Base-by-base conservation (phyloP, 2,113 vertebrate genomes). In the Ctenodactylus gundi region DNA sequence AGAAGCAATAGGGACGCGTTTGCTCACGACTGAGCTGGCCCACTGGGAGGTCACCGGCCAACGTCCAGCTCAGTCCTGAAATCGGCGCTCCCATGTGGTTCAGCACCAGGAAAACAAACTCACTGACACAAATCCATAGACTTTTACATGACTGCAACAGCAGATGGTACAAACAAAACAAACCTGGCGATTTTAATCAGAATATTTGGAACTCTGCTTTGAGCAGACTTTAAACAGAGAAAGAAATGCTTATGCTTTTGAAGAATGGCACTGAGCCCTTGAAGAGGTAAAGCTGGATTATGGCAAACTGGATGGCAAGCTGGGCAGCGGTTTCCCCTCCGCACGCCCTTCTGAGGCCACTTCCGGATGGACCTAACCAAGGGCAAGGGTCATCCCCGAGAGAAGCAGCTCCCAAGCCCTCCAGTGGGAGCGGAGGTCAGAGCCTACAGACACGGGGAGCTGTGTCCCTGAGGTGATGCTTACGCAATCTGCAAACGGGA, bases 161-260 rank as follows among this genome's bases (percentile, higher is more conserved):
- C 94, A 95, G 89, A 88, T 92, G 96, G 88, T 70, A 93, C 76
- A 81, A 93, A 96, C 76, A 91, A 94, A 94, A 89, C 70, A 78
- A 90, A 97, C 89, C 94, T 95, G 84, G 90, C 39, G 93, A 90
- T 96, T 93, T 95, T 91, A 90, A 97, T 96, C 93, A 96, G 41
- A 85, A 72, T 58, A 95, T 87, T 82, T 93, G 39, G 88, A 93
- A 92, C 55, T 92, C 76, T 67, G 85, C 70, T 94, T 91, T 53
- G 53, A 94, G 81, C 46, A 95, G 85, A 34, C 62, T 85, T 31
- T 53, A 20, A 75, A 31, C 9, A 57, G 72, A 44, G 21, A 91
- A 81, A 91, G 41, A 89, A 86, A 70, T 73, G 70, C 84, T 93
- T 85, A 25, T 25, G 51, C 23, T 85, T 96, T 82, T 78, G 68